Evolutionary conservation across 2,888 invertebrate species (phyloP), one percentile per base, ranked within the genome.

Genomic region (Laspeyria flexula): DNA sequence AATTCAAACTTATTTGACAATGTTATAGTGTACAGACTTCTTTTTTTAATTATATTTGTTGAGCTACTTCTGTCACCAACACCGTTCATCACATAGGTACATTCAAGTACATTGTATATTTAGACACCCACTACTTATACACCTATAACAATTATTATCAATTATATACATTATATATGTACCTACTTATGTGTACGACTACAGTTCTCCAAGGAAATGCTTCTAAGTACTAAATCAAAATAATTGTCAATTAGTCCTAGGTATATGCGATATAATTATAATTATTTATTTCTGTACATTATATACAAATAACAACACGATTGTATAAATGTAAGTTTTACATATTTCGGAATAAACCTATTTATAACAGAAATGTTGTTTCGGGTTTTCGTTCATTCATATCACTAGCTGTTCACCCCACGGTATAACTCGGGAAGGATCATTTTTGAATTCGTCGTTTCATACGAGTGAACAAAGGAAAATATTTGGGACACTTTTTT

Each of bases 251-350:
- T 49, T 6, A 43, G 39, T 39, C 35, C 25, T 45, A 41, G 38
- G 52, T 49, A 7, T 31, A 29, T 2, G 1, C 11, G 7, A 31
- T 31, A 13, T 13, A 13, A 12, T 13, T 9, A 31, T 21, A 45
- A 23, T 30, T 18, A 45, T 40, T 44, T 5, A 25, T 55, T 34
- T 65, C 37, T 71, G 55, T 71, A 71, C 70, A 71, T 11, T 65
- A 62, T 71, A 38, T 66, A 64, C 69, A 71, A 15, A 55, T 51
- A 48, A 56, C 37, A 44, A 3, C 49, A 35, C n/a, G 37, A 40
- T 30, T 39, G 29, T 50, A 42, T 37, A 29, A 37, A 40, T 43
- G 13, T 13, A 31, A 7, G 4, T 11, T n/a, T n/a, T n/a, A n/a
- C n/a, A n/a, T n/a, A n/a, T n/a, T n/a, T n/a, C n/a, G n/a, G n/a